Conservation (phyloP, 1,140 invertebrate genomes). For the Drosophila ogumai region DNA sequence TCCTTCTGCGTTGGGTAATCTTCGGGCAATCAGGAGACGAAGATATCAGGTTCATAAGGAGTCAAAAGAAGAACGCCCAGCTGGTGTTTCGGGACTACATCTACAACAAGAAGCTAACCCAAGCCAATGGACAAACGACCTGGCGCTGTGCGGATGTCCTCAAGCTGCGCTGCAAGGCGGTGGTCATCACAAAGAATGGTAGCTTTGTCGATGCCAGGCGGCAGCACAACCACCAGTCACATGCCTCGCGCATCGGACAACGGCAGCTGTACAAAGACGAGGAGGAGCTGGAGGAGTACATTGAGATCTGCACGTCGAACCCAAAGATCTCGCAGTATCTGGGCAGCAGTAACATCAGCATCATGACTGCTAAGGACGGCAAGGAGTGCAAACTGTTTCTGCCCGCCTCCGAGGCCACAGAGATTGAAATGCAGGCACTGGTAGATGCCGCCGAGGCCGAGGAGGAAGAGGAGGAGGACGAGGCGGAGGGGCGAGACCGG, state of each 20-base stretch:
- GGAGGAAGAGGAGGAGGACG: conserved; percentile 39
- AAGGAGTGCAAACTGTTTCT: conserved; percentile 76
- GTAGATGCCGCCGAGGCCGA: conserved; percentile 50
- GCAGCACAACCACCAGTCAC: conserved; percentile 69
- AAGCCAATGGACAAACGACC: conserved; percentile 79
- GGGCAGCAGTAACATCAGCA: conserved; percentile 73
- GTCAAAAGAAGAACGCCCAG: conserved; percentile 81
- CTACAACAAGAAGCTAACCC: conserved; percentile 81
- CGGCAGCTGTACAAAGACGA: conserved; percentile 69
- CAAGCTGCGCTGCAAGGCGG: conserved; percentile 75
- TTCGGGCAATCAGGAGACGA: conserved; percentile 24
- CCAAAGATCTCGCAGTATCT: conserved; percentile 74
- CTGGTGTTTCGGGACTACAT: conserved; percentile 74
- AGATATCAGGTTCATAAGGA: conserved; percentile 71
- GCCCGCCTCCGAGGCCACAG: conserved; percentile 69
- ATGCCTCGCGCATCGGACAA: conserved; percentile 59
- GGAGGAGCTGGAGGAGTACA: conserved; percentile 74
- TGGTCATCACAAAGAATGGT: conserved; percentile 72
- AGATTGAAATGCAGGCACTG: conserved; percentile 70
- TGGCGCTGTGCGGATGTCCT: conserved; percentile 77
- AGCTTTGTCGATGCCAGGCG: conserved; percentile 62
- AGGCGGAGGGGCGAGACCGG: conserved; percentile 13
- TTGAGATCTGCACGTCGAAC: conserved; percentile 74
- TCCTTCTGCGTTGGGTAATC: conserved; percentile 17
- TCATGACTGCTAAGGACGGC: conserved; percentile 72